Percentiles rank a stretch among this genome's conserved stretches.
These are phyloP conservation scores for Anneissia japonica DNA, from an alignment of 35 echinoderm and acorn worm genomes.

Conservation along the genomic window DNA sequence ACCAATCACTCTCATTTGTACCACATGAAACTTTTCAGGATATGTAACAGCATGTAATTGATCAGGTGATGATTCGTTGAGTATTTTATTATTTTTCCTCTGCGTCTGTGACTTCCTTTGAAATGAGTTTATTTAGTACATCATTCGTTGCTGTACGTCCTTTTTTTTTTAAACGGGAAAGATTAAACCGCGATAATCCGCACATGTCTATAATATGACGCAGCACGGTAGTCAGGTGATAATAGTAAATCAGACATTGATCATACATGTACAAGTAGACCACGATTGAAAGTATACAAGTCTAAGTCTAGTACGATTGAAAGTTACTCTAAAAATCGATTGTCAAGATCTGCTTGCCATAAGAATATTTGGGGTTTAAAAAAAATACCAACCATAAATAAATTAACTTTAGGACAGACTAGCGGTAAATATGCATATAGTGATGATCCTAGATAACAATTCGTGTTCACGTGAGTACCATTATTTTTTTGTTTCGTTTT, in stretches of 20 bases:
- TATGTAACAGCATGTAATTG: neutral
- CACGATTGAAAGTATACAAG: neutral
- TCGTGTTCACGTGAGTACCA: neutral
- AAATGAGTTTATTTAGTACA: neutral
- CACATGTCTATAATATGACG: neutral
- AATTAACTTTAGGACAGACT: no score
- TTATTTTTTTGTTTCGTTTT: neutral
- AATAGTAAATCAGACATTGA: neutral
- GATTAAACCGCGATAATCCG: neutral
- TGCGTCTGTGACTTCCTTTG: neutral
- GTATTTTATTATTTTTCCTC: neutral
- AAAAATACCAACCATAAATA: no score
- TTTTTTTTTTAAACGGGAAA: neutral
- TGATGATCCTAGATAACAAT: neutral
- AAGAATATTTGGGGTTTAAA: no score
- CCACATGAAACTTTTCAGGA: neutral
- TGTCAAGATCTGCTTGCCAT: no score
- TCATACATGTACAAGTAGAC: neutral
- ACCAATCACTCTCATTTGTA: neutral
- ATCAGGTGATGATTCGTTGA: neutral
- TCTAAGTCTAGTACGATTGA: neutral
- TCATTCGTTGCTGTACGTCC: neutral
- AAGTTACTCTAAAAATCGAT: neutral
- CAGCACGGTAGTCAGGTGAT: neutral
- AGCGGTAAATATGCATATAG: neutral